Evolutionary conservation across 1,140 invertebrate genomes (phyloP), one percentile per base, ranked within the genome.

Genomic region (Acromyrmex heyeri): DNA sequence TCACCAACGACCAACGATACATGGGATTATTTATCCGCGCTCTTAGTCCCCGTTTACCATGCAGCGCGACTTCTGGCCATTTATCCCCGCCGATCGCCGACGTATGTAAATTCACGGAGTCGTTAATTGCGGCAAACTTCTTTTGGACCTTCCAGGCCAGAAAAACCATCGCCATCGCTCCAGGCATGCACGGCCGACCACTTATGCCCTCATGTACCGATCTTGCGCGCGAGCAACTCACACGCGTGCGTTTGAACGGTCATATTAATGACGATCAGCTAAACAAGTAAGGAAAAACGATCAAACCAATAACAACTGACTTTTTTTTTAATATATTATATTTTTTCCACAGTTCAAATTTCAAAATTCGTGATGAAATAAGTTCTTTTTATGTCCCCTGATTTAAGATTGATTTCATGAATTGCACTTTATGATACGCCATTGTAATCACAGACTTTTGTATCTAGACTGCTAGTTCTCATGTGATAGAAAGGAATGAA

Each of bases 61-160:
- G 59, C 69, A 57, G 50, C 72, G 62, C 77, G 89, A 90, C 82
- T 91, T 72, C 82, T 82, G 88, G 77, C 87, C 92, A 89, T 93
- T 93, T 93, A 93, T 93, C 88, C 92, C 91, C 69, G 87, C 90
- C 88, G 91, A 93, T 93, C 91, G 91, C 87, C 91, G 92, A 94
- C 93, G 90, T 93, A 94, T 93, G 93, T 92, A 93, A 94, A 94
- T 94, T 92, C 91, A 91, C 92, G 82, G 67, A 91, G 93, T 92
- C 93, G 92, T 93, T 94, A 93, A 94, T 93, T 94, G 93, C 92
- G 90, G 88, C 89, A 44, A 92, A 90, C 86, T 91, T 90, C 91
- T 92, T 93, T 92, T 48, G 81, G 91, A 86, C 90, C 86, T 91
- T 88, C 89, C 87, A 88, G 87, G 72, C 61, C 87, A 91, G 73